Conservation (phyloP, 1,140 invertebrate genomes). For the Achroia grisella region DNA sequence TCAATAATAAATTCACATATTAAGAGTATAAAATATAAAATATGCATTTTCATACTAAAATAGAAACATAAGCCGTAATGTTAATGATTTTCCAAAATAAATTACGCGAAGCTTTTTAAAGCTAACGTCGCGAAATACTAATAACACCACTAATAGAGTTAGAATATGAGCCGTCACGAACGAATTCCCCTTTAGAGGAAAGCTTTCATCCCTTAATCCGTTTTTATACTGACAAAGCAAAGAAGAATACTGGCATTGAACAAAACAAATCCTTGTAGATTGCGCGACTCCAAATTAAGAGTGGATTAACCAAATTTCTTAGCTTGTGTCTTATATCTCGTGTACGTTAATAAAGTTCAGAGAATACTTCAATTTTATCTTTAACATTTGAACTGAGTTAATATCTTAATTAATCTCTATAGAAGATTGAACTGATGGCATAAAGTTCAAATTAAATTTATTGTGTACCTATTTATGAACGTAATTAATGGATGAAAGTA, state of each 20-base stretch:
- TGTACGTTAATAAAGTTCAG: not conserved
- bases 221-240: slow-evolving; percentile 48
- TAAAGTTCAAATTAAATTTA: no score
- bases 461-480: no score
- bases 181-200: slow-evolving; percentile 7
- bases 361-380: not conserved
- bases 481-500: no score
- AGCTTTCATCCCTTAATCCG: slow-evolving; percentile 36
- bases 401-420: no score
- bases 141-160: slow-evolving; percentile 23
- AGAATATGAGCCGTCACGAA: slow-evolving; percentile 28
- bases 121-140: slow-evolving; percentile 1
- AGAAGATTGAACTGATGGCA: no score
- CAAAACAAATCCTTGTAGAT: slow-evolving; percentile 43
- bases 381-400: no score
- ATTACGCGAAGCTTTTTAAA: no score
- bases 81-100: no score
- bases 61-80: no score
- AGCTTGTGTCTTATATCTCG: slow-evolving; percentile 14
- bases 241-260: slow-evolving; percentile 21
- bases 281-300: slow-evolving; percentile 43
- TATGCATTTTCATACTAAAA: no score
- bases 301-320: slow-evolving; percentile 40
- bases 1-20: no score
- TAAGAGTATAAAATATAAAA: no score